Base-by-base conservation (phyloP, 2,888 invertebrate genomes). In the Listrodromus nycthemerus region DNA sequence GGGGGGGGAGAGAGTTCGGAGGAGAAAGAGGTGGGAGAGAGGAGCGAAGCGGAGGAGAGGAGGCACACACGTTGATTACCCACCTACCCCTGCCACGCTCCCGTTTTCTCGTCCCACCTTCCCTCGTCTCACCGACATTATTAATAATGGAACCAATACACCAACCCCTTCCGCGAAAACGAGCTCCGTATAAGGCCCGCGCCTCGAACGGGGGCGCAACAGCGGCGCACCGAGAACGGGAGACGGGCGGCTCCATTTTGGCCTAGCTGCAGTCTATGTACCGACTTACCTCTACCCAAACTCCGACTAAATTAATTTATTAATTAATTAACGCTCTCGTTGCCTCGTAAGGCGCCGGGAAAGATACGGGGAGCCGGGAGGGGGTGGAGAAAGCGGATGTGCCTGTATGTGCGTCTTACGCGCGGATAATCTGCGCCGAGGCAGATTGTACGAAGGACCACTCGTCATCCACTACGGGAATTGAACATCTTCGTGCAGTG, bases 121-220 rank as follows among this genome's bases (percentile, higher is more conserved):
- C 80, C 74, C 79, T 80, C 69, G 52, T 33, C 66, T 66, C 66
- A 19, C 55, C 75, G 82, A 87, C 85, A 86, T 88, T 89, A 89
- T 88, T 89, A 88, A 89, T 90, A 89, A 88, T 89, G 86, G 85
- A 89, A 87, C 86, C 86, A 87, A 89, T 89, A 89, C 86, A 86
- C 84, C 84, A 84, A 80, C 82, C 77, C 69, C 76, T 65, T 77
- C 67, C 50, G 52, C 65, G 21, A 4, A 41, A 76, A 70, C 70
- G 70, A 71, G 65, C 69, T 75, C 50, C 65, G 48, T 50, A 41
- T 52, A 61, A 61, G 58, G 30, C 52, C 63, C 30, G 41, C 61
- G 16, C 67, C 1, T 4, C 48, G 24, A 21, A 37, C 33, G 73
- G 24, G 24, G 21, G 58, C 66, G 71, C 52, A 70, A 33, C 48